Conservation (phyloP, 35 echinoderm and acorn worm genomes). For the Stichopus chloronotus region DNA sequence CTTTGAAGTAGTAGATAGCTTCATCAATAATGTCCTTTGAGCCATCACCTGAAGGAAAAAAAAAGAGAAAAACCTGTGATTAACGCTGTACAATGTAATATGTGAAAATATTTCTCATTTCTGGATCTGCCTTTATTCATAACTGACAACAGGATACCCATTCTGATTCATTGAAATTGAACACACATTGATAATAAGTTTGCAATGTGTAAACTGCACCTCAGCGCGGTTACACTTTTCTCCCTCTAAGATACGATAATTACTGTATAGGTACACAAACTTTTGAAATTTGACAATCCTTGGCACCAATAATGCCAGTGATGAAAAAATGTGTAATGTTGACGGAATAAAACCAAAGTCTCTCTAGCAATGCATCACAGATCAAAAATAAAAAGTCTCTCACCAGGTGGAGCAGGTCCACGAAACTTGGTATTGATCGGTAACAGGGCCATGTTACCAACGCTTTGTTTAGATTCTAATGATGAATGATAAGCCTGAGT, state of each 20-base stretch:
- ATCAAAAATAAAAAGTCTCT: neutral
- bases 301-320: too few relatives aligned
- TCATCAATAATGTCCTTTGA: conserved; percentile 88
- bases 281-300: too few relatives aligned
- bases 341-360: too few relatives aligned
- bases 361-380: too few relatives aligned
- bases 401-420: conserved; percentile 76
- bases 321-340: too few relatives aligned
- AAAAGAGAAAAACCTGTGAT: neutral
- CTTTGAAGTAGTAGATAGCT: conserved; percentile 86
- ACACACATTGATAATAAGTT: too few relatives aligned
- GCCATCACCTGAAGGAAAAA: conserved; percentile 59
- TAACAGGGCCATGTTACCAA: conserved; percentile 81
- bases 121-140: neutral
- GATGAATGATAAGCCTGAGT: conserved; percentile 83
- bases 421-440: conserved; percentile 81
- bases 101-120: neutral
- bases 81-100: neutral
- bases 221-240: too few relatives aligned
- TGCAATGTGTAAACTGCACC: too few relatives aligned
- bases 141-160: too few relatives aligned
- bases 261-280: too few relatives aligned
- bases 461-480: neutral
- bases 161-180: too few relatives aligned
- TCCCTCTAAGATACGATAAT: too few relatives aligned